These are phyloP conservation scores for Colinus virginianus DNA, from an alignment of 2,113 vertebrate species.

Conservation along the genomic window DNA sequence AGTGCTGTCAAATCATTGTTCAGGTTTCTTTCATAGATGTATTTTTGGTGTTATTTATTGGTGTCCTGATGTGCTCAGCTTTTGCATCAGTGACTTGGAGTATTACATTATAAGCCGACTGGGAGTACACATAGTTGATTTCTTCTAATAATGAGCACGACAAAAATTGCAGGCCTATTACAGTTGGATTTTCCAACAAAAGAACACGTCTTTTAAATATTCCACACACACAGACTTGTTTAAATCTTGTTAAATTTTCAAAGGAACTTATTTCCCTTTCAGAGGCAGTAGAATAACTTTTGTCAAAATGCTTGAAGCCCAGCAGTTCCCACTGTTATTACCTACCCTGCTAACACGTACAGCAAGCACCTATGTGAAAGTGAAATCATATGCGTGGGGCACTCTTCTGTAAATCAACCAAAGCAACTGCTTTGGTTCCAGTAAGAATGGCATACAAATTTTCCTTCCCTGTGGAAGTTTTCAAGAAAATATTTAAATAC, in stretches of 20 bases:
- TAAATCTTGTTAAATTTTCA: neutral
- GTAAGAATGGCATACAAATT: neutral
- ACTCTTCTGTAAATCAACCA: neutral
- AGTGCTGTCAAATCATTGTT: neutral
- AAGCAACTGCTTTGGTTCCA: neutral
- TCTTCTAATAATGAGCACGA: neutral
- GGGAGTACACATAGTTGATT: neutral
- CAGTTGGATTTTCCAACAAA: neutral
- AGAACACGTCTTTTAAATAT: neutral
- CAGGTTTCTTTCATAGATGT: neutral
- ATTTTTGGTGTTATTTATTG: neutral
- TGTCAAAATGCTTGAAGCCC: neutral
- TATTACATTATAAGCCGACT: neutral
- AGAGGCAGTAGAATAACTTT: neutral
- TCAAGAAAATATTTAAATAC: neutral
- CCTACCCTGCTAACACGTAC: neutral
- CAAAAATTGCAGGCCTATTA: neutral
- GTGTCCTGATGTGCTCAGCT: neutral
- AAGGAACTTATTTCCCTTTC: neutral
- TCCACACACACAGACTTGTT: neutral
- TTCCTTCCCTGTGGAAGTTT: neutral
- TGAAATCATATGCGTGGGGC: neutral
- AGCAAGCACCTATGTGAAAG: neutral
- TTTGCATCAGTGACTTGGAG: neutral
- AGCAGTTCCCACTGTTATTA: neutral